These are phyloP conservation scores for Carterocephalus palaemon DNA, from an alignment of 2,888 invertebrate genomes.

Conservation along the genomic window DNA sequence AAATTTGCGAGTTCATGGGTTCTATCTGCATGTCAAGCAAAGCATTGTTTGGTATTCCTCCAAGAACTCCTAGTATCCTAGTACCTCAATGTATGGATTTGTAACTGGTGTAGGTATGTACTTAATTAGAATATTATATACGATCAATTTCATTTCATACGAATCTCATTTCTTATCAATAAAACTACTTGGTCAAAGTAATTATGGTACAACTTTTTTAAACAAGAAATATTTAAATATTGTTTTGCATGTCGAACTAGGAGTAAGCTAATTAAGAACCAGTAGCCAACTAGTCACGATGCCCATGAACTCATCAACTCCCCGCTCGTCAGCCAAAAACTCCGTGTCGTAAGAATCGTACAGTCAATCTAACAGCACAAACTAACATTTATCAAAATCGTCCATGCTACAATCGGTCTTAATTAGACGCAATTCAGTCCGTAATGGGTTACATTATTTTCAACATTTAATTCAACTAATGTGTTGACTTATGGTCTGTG, in stretches of 20 bases:
- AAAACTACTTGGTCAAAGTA: too few relatives aligned
- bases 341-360: conserved; percentile 46
- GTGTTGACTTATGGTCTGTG: conserved; percentile 22
- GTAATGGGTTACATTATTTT: conserved; percentile 20
- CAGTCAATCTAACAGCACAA: conserved; percentile 27
- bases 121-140: too few relatives aligned
- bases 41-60: too few relatives aligned
- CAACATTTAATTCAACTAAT: conserved; percentile 17
- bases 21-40: too few relatives aligned
- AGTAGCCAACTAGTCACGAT: conserved; percentile 50
- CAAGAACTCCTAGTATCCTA: too few relatives aligned
- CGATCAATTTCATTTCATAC: too few relatives aligned
- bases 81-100: too few relatives aligned
- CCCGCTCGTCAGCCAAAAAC: conserved; percentile 38
- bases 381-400: conserved; percentile 12
- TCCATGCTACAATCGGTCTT: conserved; percentile 28
- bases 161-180: too few relatives aligned
- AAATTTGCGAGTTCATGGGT: too few relatives aligned
- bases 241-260: conserved; percentile 5
- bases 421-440: conserved; percentile 20
- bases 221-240: conserved; percentile 4
- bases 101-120: too few relatives aligned
- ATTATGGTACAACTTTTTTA: too few relatives aligned
- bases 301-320: conserved; percentile 55
- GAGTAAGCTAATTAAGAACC: conserved; percentile 46